phyloP scores from a whole-genome alignment of 2,888 invertebrate species.

The Hyles lineata region DNA sequence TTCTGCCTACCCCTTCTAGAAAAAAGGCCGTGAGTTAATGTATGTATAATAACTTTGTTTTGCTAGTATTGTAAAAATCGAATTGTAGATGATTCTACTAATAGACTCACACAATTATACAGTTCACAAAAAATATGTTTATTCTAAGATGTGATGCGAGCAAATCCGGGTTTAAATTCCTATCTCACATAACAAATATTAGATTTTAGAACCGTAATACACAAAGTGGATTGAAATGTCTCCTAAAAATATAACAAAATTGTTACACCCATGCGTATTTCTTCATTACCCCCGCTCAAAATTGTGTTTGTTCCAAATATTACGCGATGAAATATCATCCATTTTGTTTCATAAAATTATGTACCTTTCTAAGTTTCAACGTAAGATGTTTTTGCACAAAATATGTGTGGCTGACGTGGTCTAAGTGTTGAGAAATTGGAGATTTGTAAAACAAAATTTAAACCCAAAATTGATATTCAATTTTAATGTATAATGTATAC shows the following conservation, averaged over 20 bases:
- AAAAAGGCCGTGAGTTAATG: too few relatives aligned
- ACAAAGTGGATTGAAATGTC: neutral
- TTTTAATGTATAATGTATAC: too few relatives aligned
- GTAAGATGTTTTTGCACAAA: constrained; percentile 44
- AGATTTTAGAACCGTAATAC: too few relatives aligned
- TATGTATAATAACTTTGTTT: too few relatives aligned
- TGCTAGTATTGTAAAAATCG: too few relatives aligned
- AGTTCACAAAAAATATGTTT: too few relatives aligned
- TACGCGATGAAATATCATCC: constrained; percentile 23
- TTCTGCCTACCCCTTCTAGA: too few relatives aligned
- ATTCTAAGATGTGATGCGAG: too few relatives aligned
- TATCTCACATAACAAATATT: too few relatives aligned
- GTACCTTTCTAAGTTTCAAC: constrained; percentile 49
- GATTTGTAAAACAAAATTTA: neutral
- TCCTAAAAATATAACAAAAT: neutral
- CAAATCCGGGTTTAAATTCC: too few relatives aligned
- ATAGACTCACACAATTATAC: too few relatives aligned
- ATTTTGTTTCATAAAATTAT: constrained; percentile 45
- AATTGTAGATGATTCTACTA: too few relatives aligned
- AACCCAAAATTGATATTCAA: neutral
- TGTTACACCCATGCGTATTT: neutral
- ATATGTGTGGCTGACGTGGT: constrained; percentile 30
- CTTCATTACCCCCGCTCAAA: constrained; percentile 23
- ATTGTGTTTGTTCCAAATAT: constrained; percentile 23
- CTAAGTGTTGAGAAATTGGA: neutral